Evolutionary conservation across 2,888 invertebrate genomes (phyloP).

Genomic region (Thera obeliscata): DNA sequence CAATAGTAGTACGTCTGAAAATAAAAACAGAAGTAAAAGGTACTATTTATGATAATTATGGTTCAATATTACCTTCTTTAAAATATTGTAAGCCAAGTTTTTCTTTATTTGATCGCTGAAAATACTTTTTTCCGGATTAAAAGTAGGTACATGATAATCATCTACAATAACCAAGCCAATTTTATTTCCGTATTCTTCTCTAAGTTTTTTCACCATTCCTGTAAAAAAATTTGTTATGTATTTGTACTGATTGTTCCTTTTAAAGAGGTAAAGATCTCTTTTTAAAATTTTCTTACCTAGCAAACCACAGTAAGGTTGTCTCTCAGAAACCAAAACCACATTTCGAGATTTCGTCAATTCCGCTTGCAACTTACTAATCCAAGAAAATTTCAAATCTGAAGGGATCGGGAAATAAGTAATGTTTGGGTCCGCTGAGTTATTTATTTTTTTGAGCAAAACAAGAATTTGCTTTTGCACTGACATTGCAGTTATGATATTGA

Average conservation of each 20-base stretch:
- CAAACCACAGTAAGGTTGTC: conserved; percentile 57
- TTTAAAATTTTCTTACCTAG: conserved; percentile 48
- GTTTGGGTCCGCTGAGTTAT: conserved; percentile 32
- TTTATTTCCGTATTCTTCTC: conserved; percentile 81
- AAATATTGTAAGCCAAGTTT: conserved; percentile 88
- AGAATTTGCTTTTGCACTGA: conserved; percentile 52
- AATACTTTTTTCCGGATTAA: conserved; percentile 72
- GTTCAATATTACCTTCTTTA: conserved; percentile 48
- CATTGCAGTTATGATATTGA: conserved; percentile 55
- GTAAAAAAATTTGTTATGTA: conserved; percentile 7
- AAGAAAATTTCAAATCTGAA: conserved; percentile 56
- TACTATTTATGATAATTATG: no score
- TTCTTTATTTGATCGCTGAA: conserved; percentile 82
- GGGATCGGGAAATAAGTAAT: conserved; percentile 52
- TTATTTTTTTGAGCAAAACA: conserved; percentile 53
- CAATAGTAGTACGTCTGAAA: no score
- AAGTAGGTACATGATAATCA: conserved; percentile 74
- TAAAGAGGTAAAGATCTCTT: background rate
- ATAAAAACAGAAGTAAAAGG: no score
- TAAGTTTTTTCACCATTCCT: conserved; percentile 89
- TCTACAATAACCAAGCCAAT: conserved; percentile 79
- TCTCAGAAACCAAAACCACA: conserved; percentile 58
- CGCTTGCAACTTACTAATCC: conserved; percentile 52
- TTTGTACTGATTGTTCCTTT: background rate
- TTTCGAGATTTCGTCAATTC: conserved; percentile 54